Percentiles rank a stretch among this genome's conserved stretches.
Conservation (phyloP, 2,113 vertebrate genomes). For the Gymnogyps californianus region DNA sequence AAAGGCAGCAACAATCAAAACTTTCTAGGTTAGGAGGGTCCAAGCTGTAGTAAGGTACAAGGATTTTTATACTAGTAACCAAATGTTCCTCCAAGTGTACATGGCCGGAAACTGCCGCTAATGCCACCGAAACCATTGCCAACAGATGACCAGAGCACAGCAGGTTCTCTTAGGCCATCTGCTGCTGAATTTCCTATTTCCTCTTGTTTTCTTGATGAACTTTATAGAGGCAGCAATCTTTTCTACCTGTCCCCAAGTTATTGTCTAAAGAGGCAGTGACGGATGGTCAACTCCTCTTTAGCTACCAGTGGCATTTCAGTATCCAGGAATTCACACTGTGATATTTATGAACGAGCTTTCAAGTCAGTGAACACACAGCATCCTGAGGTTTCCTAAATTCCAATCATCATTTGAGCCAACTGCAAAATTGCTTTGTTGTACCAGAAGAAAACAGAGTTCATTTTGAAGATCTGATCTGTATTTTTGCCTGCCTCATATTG, state of each 20-base stretch:
- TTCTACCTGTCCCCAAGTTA: not conserved
- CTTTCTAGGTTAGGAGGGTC: not conserved
- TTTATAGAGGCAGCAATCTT: not conserved
- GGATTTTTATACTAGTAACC: not conserved
- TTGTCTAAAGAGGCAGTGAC: not conserved
- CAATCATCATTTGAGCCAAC: not conserved
- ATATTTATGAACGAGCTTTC: not conserved
- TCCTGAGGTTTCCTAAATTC: not conserved
- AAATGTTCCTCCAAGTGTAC: not conserved
- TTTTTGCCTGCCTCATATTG: not conserved
- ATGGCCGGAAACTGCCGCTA: rapidly evolving
- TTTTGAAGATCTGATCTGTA: not conserved
- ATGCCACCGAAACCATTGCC: not conserved
- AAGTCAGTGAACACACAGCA: not conserved
- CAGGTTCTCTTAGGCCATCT: not conserved
- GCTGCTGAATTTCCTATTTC: not conserved
- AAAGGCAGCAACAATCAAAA: not conserved
- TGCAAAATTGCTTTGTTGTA: not conserved
- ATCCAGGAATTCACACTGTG: not conserved
- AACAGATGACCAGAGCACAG: not conserved
- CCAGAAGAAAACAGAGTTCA: not conserved
- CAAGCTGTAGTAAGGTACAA: not conserved
- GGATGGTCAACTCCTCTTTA: not conserved
- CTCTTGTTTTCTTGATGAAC: not conserved
- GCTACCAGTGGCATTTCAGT: not conserved